Percentiles rank a stretch among this genome's conserved stretches.
Conservation (phyloP, 1,140 invertebrate species). For the Cydia fagiglandana region DNA sequence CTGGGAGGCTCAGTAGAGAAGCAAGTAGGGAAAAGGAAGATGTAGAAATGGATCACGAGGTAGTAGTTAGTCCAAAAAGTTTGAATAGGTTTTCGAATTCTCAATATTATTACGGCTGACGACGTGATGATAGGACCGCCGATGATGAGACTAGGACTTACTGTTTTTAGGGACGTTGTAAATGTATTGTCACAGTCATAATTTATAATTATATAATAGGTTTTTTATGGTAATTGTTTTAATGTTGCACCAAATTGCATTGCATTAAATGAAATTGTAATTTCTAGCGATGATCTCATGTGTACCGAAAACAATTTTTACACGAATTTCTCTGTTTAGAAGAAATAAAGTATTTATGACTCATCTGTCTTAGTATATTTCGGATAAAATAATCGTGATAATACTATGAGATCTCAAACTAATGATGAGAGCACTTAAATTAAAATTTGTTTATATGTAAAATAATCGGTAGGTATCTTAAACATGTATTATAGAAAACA, state of each 20-base stretch:
- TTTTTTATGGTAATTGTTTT: not conserved
- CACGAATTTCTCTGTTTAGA: not conserved
- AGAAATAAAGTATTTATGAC: not conserved
- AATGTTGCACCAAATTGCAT: not conserved
- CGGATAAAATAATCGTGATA: not conserved
- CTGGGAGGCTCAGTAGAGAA: constrained; percentile 56
- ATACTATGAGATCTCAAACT: not conserved
- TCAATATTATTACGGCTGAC: constrained; percentile 76
- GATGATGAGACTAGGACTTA: constrained; percentile 65
- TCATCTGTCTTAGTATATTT: not conserved
- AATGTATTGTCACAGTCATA: not conserved
- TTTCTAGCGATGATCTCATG: not conserved
- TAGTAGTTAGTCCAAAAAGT: constrained; percentile 72
- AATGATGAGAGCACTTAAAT: no score
- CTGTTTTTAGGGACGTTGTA: constrained; percentile 56
- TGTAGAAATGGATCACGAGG: constrained; percentile 43
- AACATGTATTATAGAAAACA: no score
- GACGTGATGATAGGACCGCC: constrained; percentile 48
- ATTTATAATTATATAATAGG: not conserved
- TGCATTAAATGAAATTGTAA: no score
- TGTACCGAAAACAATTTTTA: not conserved
- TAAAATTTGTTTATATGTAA: no score
- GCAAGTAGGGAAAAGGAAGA: constrained; percentile 52
- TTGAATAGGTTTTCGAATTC: constrained; percentile 70
- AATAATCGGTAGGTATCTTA: no score